Evolutionary conservation across 2,888 invertebrate species (phyloP), one percentile per base, ranked within the genome.

Genomic region (Leptura quadrifasciata): DNA sequence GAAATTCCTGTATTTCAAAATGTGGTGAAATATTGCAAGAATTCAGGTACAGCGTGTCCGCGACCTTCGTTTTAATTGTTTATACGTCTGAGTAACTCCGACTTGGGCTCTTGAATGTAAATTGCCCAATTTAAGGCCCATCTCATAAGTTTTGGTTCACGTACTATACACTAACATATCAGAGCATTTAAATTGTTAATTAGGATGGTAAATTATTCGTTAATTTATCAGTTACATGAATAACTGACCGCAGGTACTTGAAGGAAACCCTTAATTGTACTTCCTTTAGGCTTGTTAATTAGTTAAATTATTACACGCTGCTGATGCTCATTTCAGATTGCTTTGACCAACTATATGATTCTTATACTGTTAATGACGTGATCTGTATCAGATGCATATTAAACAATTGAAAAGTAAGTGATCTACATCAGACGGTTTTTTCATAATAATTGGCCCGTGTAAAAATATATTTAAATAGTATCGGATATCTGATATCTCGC

Each of bases 161-260:
- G 17, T 64, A 10, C 20, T 20, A 35, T 64, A 18, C 5, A 31
- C 63, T 12, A 61, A 61, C 27, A 31, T 61, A 47, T 31, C 60
- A 27, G n/a, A 27, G 17, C n/a, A 61, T 61, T 61, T 31, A 39
- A 64, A 64, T 39, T 39, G 4, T 64, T 64, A 64, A 64, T 64
- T 64, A 39, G 63, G 15, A 39, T 35, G 24, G 27, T 64, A 35
- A 63, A 39, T 63, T 63, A 63, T 31, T 39, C 35, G 35, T 63
- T 63, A 35, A 60, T 57, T 27, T n/a, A 60, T 27, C 60, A n/a
- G 27, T 27, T 15, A 60, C 27, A 61, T 31, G 35, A 61, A 17
- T 35, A 61, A 31, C 35, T 15, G 31, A 27, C 57, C 57, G 12
- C 57, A 47, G 47, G 47, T 47, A 57, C 57, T 21, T 57, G 57